Evolutionary conservation across 2,113 vertebrate genomes (phyloP).

Genomic region (Candoia aspera): DNA sequence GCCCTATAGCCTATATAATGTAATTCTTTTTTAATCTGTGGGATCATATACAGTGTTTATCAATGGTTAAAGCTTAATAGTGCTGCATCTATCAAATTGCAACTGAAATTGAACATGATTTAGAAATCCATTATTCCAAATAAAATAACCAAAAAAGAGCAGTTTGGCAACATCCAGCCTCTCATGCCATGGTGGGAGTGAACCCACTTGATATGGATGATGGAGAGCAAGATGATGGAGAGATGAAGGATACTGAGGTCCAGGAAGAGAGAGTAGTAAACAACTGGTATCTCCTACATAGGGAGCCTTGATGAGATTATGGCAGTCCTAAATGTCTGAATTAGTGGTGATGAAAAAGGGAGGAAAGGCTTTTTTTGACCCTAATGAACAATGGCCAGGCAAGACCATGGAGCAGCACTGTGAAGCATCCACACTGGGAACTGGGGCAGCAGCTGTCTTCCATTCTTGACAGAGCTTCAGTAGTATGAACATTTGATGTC

Average conservation of each 20-base stretch:
- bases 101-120: neutral
- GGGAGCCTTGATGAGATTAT: neutral
- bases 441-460: neutral
- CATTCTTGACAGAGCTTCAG: neutral
- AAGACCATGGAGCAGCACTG: neutral
- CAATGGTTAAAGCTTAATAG: neutral
- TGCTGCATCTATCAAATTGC: neutral
- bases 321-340: neutral
- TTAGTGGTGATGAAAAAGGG: neutral
- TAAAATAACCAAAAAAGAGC: neutral
- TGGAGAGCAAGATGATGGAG: neutral
- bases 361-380: neutral
- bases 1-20: neutral
- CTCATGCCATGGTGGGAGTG: neutral
- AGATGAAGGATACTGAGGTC: neutral
- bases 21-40: neutral
- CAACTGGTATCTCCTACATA: neutral
- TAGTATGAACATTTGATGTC: neutral
- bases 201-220: neutral
- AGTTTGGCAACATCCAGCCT: neutral
- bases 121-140: neutral
- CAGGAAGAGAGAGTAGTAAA: neutral
- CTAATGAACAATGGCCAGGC: neutral
- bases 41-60: neutral
- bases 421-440: neutral